Evolutionary conservation across 2,797 vertebrate species (phyloP).

Genomic region (Cygnus olor): DNA sequence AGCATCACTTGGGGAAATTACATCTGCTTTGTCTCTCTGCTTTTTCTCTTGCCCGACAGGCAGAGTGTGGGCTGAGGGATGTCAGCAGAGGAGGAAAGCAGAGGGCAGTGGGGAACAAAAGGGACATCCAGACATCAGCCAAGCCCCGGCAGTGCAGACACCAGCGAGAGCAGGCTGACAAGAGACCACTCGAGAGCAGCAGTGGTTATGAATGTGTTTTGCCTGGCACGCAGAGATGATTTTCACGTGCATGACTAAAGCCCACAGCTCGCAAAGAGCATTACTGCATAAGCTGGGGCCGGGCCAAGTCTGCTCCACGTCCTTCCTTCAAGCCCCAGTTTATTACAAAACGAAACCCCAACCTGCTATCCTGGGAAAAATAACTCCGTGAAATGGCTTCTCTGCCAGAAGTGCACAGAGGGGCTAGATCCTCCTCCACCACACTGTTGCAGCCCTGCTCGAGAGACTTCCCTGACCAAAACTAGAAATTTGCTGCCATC

Average conservation of each 20-base stretch:
- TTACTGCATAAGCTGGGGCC: neutral
- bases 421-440: neutral
- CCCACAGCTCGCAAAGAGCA: neutral
- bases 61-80: neutral
- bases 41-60: neutral
- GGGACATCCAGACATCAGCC: neutral
- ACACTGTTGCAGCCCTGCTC: neutral
- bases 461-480: neutral
- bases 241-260: neutral
- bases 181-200: neutral
- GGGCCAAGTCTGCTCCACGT: neutral
- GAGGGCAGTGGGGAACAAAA: neutral
- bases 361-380: neutral
- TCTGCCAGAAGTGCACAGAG: neutral
- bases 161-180: neutral
- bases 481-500: constrained; percentile 67
- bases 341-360: neutral
- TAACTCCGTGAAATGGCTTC: neutral
- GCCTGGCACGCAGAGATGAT: neutral
- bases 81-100: neutral
- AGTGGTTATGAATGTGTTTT: neutral
- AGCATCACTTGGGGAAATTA: neutral
- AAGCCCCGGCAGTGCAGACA: neutral
- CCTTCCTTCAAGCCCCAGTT: neutral
- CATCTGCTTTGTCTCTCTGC: neutral